Evolutionary conservation across 2,113 vertebrate species (phyloP), one percentile per base, ranked within the genome.

Genomic region (Dinomys branickii): DNA sequence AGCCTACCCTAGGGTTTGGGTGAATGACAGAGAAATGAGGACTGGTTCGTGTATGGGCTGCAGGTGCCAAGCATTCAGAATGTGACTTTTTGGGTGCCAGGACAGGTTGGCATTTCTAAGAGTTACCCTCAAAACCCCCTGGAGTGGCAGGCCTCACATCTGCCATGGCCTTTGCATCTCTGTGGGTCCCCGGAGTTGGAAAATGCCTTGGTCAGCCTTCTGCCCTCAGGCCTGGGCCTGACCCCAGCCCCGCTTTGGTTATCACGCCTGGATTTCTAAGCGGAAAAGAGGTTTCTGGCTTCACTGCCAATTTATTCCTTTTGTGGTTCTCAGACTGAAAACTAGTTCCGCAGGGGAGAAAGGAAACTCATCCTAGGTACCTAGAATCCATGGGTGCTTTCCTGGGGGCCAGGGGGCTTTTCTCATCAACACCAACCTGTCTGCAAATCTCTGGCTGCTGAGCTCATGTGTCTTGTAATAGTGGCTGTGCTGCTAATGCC

Each of bases 341-440:
- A 97, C 93, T 97, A 96, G 89, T 97, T 97, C 96, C 84, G 90
- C 92, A 92, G 96, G 94, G 90, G 96, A 97, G 97, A 88, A 91
- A 93, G 85, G 69, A 97, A 96, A 91, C 81, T 93, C 84, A 81
- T 93, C 44, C 20, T 19, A 94, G 75, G 84, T 94, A 95, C 97
- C 92, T 92, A 97, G 96, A 98, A 97, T 95, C 82, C 94, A 82
- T 84, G 90, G 86, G 87, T 44, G 0, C 91, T 93, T 96, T 96
- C 93, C 94, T 95, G 84, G 71, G 96, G 87, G 87, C 95, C 92
- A 91, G 87, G 90, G 90, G 97, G 87, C 84, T 97, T 96, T 97
- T 98, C 96, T 97, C 97, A 98, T 97, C 97, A 97, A 97, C 96
- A 98, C 97, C 94, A 97, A 96, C 91, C 94, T 96, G 80, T 84